Percentiles rank a stretch among this genome's conserved stretches.
Evolutionary conservation across 2,888 invertebrate genomes (phyloP).

Genomic region (Fissipunctia ypsillon): DNA sequence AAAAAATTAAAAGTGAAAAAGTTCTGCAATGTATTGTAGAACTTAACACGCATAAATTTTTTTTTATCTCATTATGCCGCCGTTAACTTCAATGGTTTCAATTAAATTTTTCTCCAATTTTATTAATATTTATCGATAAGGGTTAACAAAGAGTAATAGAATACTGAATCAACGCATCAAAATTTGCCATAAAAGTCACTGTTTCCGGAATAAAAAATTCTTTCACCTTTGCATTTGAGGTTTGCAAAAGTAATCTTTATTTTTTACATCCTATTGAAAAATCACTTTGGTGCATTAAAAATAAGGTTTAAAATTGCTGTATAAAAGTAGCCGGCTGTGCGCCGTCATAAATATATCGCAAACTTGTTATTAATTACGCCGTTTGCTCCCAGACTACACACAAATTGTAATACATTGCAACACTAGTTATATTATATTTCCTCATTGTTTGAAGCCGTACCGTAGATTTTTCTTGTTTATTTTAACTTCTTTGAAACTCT

Average conservation of each 20-base stretch:
- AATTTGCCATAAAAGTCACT: slow-evolving; percentile 48
- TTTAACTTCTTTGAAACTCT: slow-evolving; percentile 54
- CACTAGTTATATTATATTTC: slow-evolving; percentile 67
- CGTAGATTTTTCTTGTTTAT: slow-evolving; percentile 54
- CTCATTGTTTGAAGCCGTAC: slow-evolving; percentile 47
- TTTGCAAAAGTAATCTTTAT: slow-evolving; percentile 38
- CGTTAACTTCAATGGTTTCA: not conserved
- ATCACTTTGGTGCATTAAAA: slow-evolving; percentile 36
- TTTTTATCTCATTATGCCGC: not conserved
- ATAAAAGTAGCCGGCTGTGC: slow-evolving; percentile 41
- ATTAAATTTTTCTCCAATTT: not conserved
- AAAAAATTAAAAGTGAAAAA: no score
- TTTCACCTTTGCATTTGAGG: slow-evolving; percentile 68
- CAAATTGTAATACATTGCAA: slow-evolving; percentile 83
- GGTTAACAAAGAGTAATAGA: not conserved
- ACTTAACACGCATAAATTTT: no score
- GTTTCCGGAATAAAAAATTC: slow-evolving; percentile 65
- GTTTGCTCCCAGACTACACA: slow-evolving; percentile 77
- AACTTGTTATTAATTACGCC: slow-evolving; percentile 88
- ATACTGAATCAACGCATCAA: slow-evolving; percentile 27
- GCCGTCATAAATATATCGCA: slow-evolving; percentile 81
- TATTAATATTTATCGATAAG: slow-evolving; percentile 1
- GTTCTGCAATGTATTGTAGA: not conserved
- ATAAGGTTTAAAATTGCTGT: slow-evolving; percentile 71
- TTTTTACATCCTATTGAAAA: slow-evolving; percentile 33